Evolutionary conservation across 2,113 vertebrate genomes (phyloP).

Genomic region (Anthoscopus minutus): DNA sequence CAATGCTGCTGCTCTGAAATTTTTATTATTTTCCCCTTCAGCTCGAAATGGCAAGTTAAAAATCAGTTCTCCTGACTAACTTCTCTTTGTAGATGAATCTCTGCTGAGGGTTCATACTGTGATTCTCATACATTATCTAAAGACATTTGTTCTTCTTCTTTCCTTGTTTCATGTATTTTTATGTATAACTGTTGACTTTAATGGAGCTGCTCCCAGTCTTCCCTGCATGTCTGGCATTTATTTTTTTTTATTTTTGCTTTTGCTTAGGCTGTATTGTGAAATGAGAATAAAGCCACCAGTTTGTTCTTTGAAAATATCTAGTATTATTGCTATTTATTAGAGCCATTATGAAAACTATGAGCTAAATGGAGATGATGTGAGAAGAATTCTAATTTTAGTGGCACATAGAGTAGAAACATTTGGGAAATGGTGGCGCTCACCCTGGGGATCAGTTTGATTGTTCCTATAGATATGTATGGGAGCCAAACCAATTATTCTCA

Average conservation of each 20-base stretch:
- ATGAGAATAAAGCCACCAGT: constrained; percentile 9
- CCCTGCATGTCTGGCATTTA: background rate
- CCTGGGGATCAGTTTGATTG: background rate
- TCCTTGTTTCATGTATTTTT: background rate
- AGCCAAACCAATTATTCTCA: background rate
- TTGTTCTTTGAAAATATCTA: constrained; percentile 6
- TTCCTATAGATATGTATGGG: background rate
- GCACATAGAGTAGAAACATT: background rate
- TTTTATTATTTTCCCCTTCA: constrained; percentile 7
- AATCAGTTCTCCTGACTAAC: background rate
- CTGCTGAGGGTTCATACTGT: constrained; percentile 15
- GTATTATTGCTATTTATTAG: constrained; percentile 3
- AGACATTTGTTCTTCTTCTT: constrained; percentile 24
- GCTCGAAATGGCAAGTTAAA: constrained; percentile 1
- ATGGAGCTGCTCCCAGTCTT: background rate
- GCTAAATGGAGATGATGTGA: background rate
- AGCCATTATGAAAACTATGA: background rate
- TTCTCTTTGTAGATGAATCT: background rate
- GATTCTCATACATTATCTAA: constrained; percentile 30
- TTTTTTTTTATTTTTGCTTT: constrained; percentile 12
- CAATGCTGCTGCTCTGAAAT: background rate
- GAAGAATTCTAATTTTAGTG: background rate
- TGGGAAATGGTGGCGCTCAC: background rate
- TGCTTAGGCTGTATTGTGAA: background rate
- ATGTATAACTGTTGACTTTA: constrained; percentile 20